These are phyloP conservation scores for Bos javanicus DNA, from an alignment of 2,113 vertebrate genomes.

Conservation along the genomic window DNA sequence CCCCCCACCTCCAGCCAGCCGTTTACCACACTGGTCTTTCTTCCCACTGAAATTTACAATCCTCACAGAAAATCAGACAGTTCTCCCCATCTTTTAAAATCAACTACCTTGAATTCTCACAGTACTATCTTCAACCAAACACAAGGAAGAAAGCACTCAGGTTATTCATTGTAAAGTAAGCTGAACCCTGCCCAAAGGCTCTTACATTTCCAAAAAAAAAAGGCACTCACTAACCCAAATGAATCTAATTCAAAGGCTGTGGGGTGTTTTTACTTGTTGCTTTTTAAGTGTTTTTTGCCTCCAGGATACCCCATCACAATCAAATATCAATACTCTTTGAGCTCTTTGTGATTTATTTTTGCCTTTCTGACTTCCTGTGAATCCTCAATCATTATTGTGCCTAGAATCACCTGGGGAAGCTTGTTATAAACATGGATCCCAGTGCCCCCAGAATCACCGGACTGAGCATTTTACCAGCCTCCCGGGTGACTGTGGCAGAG, in stretches of 20 bases:
- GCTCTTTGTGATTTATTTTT: not conserved
- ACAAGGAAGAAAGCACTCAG: not conserved
- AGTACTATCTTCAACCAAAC: not conserved
- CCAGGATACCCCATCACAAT: not conserved
- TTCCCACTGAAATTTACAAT: not conserved
- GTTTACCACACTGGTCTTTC: not conserved
- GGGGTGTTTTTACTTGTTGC: not conserved
- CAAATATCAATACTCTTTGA: not conserved
- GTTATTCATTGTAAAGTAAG: not conserved
- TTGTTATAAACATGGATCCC: not conserved
- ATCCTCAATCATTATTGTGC: not conserved
- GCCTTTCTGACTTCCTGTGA: not conserved
- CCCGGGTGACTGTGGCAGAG: not conserved
- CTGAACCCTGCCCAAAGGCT: not conserved
- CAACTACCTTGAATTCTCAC: not conserved
- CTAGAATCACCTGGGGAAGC: not conserved
- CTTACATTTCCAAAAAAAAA: not conserved
- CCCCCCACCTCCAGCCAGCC: not conserved
- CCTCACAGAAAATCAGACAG: not conserved
- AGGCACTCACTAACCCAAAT: not conserved
- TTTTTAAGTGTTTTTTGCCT: constrained; percentile 1
- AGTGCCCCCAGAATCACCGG: not conserved
- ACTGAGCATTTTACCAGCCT: not conserved
- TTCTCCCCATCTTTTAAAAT: not conserved
- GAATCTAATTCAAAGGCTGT: not conserved